Conservation (phyloP, 2,888 invertebrate species). For the Lumbricus terrestris region DNA sequence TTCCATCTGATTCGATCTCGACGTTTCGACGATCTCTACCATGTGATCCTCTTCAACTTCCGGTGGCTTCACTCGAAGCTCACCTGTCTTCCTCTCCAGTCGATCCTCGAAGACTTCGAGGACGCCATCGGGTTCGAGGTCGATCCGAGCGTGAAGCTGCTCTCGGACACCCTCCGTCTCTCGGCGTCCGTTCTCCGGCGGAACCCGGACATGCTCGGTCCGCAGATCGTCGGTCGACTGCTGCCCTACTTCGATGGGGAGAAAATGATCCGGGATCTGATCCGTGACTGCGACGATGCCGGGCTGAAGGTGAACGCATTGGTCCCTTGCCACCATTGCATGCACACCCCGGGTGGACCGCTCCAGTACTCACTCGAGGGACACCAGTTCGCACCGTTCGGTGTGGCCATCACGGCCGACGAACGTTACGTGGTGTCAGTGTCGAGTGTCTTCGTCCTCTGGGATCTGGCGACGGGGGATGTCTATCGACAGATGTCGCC, state of each 20-base stretch:
- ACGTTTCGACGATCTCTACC: constrained; percentile 84
- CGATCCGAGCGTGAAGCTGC: constrained; percentile 56
- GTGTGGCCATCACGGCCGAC: constrained; percentile 54
- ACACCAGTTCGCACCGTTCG: constrained; percentile 81
- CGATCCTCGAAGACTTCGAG: constrained; percentile 88
- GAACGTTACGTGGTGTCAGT: constrained; percentile 80
- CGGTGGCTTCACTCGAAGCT: constrained; percentile 95
- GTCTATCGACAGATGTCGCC: constrained; percentile 85
- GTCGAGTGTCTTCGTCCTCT: constrained; percentile 93
- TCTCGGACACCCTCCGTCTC: constrained; percentile 66
- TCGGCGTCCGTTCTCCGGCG: constrained; percentile 91
- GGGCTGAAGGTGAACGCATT: constrained; percentile 69
- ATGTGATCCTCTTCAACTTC: constrained; percentile 91
- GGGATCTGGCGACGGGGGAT: constrained; percentile 93
- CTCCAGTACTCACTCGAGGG: constrained; percentile 96
- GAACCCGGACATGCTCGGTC: constrained; percentile 92
- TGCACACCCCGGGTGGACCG: constrained; percentile 98
- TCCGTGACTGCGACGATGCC: constrained; percentile 85
- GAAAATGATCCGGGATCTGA: constrained; percentile 78
- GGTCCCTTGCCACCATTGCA: constrained; percentile 88
- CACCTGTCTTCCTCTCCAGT: constrained; percentile 83
- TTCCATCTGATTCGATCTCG: constrained; percentile 89
- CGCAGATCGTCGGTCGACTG: constrained; percentile 86
- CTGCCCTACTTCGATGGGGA: constrained; percentile 86
- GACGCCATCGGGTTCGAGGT: constrained; percentile 67